Base-by-base conservation (phyloP, 2,797 vertebrate genomes). In the Tamandua tetradactyla region DNA sequence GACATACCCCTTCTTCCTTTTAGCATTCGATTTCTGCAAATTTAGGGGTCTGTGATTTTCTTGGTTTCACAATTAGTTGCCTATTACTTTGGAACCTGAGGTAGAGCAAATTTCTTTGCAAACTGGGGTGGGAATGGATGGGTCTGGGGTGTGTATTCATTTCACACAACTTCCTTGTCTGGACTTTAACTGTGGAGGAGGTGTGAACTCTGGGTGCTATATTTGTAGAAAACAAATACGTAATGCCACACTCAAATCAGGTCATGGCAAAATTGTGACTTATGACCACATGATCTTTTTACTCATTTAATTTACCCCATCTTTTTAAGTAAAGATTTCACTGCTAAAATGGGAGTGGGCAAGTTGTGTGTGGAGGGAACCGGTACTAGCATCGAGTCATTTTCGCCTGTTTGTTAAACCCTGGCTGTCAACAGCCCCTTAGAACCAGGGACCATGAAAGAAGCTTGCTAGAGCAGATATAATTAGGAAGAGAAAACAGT, bases 11-110 rank as follows among this genome's bases (percentile, higher is more conserved):
- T n/a, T 81, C 59, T 91, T 92, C 62, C 68, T 93, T 82, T 90
- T 25, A 30, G 76, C 27, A 69, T 44, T 59, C 57, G 83, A 59
- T n/a, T 88, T 93, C 82, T 94, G 75, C 82, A 94, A 75, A 86
- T 37, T 61, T 44, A 62, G 71, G 74, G 80, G 78, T 52, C 88
- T 95, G 72, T 96, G 80, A 93, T 92, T 95, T 91, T 87, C 61
- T 86, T 25, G 61, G 94, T 93, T 96, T 95, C 82, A 61, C 88
- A 93, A 93, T 93, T 89, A 95, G 81, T 86, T 10, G 62, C 30
- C 20, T 15, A 23, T 81, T 30, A 79, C 25, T 72, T n/a, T 15
- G 68, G 55, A 85, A 84, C 44, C 72, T 35, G 20, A 88, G 55
- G 74, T 12, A 14, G 14, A 90, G n/a, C 40, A 64, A 40, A 90